Evolutionary conservation across 1,140 invertebrate species (phyloP).

Genomic region (Trinorchestia longiramus): DNA sequence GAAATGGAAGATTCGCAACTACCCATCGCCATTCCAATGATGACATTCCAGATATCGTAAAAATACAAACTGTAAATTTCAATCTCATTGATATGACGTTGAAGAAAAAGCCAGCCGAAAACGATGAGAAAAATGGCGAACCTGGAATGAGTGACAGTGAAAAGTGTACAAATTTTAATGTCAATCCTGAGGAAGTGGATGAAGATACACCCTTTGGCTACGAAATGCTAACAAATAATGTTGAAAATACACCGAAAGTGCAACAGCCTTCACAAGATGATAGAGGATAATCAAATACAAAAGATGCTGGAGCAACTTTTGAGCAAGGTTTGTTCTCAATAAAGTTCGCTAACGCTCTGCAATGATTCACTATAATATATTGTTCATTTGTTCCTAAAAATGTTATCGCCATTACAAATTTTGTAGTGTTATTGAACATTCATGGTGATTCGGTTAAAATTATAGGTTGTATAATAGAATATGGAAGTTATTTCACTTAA

Average conservation of each 20-base stretch:
- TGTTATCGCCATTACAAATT: too few relatives aligned
- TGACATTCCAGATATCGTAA: not conserved
- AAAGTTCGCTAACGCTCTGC: too few relatives aligned
- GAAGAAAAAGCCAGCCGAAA: not conserved
- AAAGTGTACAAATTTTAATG: not conserved
- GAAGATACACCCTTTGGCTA: not conserved
- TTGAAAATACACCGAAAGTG: not conserved
- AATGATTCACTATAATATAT: too few relatives aligned
- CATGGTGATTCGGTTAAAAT: too few relatives aligned
- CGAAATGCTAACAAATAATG: not conserved
- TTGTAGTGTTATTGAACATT: too few relatives aligned
- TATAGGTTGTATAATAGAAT: too few relatives aligned
- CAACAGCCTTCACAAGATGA: not conserved
- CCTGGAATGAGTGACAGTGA: not conserved
- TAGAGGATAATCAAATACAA: not conserved
- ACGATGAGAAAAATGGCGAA: not conserved
- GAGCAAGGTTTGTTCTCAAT: too few relatives aligned
- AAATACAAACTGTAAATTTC: not conserved
- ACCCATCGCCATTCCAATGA: conserved; percentile 34
- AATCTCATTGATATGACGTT: not conserved
- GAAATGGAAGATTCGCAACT: not conserved
- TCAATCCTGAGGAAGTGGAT: not conserved
- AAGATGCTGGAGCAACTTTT: not conserved
- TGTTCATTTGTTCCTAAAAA: too few relatives aligned
- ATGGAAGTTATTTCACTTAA: too few relatives aligned